phyloP scores from a whole-genome alignment of 2,888 invertebrate species.

The Rapana venosa region DNA sequence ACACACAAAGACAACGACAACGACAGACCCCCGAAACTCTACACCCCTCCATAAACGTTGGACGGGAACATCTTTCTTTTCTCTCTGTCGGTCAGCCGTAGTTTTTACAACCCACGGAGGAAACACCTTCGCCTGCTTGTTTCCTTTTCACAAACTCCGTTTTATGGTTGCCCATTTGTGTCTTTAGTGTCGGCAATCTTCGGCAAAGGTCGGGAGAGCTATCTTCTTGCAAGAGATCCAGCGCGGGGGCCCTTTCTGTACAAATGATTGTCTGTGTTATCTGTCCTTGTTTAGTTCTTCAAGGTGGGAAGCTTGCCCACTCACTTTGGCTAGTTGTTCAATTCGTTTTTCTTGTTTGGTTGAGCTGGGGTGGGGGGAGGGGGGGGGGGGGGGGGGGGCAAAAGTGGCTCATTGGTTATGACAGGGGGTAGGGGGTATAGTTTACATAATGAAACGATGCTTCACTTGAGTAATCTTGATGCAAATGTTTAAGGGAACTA shows the following conservation, averaged over 20 bases:
- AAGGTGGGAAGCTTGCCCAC: neutral
- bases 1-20: neutral
- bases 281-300: neutral
- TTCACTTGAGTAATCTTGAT: no score
- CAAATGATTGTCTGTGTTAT: neutral
- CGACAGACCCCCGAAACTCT: neutral
- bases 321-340: neutral
- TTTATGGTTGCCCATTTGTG: slow-evolving; percentile 5
- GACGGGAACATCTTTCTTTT: slow-evolving; percentile 10
- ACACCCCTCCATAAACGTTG: neutral
- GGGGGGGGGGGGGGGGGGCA: neutral
- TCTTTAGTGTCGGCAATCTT: neutral
- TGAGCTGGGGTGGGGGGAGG: neutral
- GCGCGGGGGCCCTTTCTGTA: neutral
- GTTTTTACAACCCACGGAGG: neutral
- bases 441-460: no score
- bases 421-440: neutral
- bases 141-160: neutral
- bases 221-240: neutral
- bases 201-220: neutral
- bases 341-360: neutral
- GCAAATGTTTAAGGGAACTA: no score
- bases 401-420: neutral
- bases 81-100: neutral
- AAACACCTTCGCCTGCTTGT: neutral